Evolutionary conservation across 1,140 invertebrate species (phyloP), one percentile per base, ranked within the genome.

Genomic region (Pissodes strobi): DNA sequence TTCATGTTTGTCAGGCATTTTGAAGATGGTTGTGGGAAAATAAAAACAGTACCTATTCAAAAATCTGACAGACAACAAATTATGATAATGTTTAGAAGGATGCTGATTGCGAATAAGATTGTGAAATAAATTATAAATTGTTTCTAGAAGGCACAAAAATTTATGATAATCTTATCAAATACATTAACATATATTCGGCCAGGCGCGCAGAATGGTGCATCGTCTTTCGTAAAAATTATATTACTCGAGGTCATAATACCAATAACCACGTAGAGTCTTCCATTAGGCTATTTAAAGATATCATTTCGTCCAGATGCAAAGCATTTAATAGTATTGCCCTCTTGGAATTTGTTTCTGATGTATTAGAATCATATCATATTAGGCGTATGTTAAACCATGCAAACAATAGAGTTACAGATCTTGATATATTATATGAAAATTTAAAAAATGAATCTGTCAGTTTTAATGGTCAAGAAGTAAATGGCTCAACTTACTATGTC

Each of bases 331-430:
- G 12, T 51, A 15, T 12, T 57, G 37, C 49, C 5, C 25, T 56
- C 5, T 12, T 57, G 12, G 37, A 64, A 17, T 55, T 56, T 56
- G 30, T 64, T 13, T 8, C 13, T 13, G 22, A 46, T 12, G 17
- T 64, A 17, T 63, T 63, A n/a, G 51, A 64, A 38, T 59, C 55
- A 9, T 64, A 64, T 17, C 61, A 64, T 46, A 64, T 13, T 25
- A 22, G 52, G 4, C 30, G 23, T 9, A 18, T 64, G 18, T 34
- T 56, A 19, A 25, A 13, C 15, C 19, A 27, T 37, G 22, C 62
- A n/a, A 64, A 64, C 37, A 12, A 13, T 37, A 46, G 43, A 38
- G 23, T 21, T 18, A 51, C 55, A 19, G 10, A 48, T 27, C 23
- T 34, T 45, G 10, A 64, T 13, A 25, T 64, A 22, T 49, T 49